A percentile compares a stretch with the other conserved stretches of the same genome.
These are phyloP conservation scores for Drosophila basisetae DNA, from an alignment of 2,888 invertebrate genomes.

Conservation along the genomic window DNA sequence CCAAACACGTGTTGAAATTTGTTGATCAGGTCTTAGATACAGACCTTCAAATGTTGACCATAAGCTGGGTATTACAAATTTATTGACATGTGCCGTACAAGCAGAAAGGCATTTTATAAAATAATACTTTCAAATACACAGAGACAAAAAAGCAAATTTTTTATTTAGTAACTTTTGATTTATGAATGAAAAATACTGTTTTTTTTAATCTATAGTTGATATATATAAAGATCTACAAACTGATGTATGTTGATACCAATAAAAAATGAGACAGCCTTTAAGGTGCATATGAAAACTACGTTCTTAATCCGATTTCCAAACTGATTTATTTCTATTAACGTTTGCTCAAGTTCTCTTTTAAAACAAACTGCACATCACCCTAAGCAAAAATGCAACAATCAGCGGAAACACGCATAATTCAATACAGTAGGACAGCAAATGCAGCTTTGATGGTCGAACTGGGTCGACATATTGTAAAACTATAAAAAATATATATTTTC, in stretches of 20 bases:
- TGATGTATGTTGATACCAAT: neutral
- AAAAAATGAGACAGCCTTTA: neutral
- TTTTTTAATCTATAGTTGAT: too few species aligned
- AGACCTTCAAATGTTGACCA: constrained; percentile 12
- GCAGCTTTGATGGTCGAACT: constrained; percentile 60
- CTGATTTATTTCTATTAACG: neutral
- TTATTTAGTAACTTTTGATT: neutral
- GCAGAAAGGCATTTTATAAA: neutral
- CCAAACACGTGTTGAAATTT: constrained; percentile 50
- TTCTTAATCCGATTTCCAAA: neutral
- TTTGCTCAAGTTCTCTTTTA: neutral
- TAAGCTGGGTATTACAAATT: constrained; percentile 34
- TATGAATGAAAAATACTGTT: neutral
- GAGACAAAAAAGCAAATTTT: neutral
- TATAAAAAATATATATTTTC: constrained; percentile 57
- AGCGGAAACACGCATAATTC: constrained; percentile 34
- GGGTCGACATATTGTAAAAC: constrained; percentile 78
- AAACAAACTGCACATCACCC: neutral
- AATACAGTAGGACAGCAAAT: constrained; percentile 54
- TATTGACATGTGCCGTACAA: constrained; percentile 30
- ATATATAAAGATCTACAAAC: neutral
- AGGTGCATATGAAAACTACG: neutral
- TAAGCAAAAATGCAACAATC: constrained; percentile 14
- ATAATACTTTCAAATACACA: neutral
- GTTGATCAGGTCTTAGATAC: constrained; percentile 1